phyloP scores from a whole-genome alignment of 2,113 vertebrate species.

The Nothoprocta perdicaria region DNA sequence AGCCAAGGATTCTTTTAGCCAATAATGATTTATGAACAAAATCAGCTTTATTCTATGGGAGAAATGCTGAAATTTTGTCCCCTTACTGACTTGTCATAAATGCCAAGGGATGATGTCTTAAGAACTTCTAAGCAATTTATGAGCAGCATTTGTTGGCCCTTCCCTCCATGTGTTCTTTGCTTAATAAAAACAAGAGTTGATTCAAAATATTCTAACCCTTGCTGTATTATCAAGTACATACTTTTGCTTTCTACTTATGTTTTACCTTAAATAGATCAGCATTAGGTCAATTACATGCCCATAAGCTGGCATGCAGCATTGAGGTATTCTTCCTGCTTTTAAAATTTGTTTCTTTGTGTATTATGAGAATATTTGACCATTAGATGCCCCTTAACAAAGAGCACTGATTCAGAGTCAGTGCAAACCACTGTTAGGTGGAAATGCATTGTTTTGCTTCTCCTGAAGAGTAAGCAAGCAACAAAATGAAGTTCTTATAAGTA shows the following conservation, averaged over 20 bases:
- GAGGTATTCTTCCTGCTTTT: not conserved
- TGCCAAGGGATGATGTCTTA: not conserved
- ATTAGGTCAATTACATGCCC: too few relatives aligned
- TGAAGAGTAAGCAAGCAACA: not conserved
- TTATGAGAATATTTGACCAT: not conserved
- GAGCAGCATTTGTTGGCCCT: not conserved
- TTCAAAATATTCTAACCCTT: not conserved
- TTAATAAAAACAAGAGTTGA: constrained; percentile 5
- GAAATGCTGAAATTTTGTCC: not conserved
- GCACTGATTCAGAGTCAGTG: not conserved
- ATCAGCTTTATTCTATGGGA: not conserved
- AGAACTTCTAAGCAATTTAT: not conserved
- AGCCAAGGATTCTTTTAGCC: constrained; percentile 4
- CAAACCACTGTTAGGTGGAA: not conserved
- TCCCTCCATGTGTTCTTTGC: not conserved
- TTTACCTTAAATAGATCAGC: not conserved
- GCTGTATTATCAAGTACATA: too few relatives aligned
- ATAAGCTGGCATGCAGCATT: too few relatives aligned
- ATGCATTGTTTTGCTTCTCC: not conserved
- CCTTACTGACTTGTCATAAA: not conserved
- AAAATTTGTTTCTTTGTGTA: not conserved
- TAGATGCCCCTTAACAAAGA: not conserved
- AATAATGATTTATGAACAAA: constrained; percentile 51
- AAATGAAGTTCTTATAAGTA: not conserved
- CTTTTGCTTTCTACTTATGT: not conserved